A percentile compares a stretch with the other conserved stretches of the same genome.
Conservation (phyloP, 2,113 vertebrate species). For the Arvicanthis niloticus region DNA sequence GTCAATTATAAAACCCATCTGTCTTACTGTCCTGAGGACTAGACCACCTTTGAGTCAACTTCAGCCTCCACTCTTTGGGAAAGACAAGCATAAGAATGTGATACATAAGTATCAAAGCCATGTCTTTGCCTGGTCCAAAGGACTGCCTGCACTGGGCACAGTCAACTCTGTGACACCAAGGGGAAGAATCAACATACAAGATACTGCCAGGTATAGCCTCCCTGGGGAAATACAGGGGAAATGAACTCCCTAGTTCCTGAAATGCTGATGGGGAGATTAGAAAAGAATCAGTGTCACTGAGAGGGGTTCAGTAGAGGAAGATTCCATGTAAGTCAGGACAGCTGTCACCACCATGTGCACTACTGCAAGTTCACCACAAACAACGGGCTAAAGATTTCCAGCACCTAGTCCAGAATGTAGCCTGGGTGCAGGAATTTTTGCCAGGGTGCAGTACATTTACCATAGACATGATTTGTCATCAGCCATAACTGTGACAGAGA, state of each 20-base stretch:
- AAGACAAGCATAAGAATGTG: neutral
- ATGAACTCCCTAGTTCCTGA: neutral
- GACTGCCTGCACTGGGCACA: neutral
- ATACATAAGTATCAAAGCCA: neutral
- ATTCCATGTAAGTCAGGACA: neutral
- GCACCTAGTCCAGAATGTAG: neutral
- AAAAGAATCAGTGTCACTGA: neutral
- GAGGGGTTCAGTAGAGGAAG: neutral
- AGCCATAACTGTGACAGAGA: neutral
- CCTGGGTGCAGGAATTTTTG: neutral
- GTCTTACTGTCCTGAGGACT: neutral
- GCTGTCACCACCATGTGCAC: neutral
- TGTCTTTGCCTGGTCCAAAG: neutral
- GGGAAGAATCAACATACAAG: neutral
- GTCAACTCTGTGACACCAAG: neutral
- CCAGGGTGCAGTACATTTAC: neutral
- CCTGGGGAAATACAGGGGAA: neutral
- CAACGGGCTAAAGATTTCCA: neutral
- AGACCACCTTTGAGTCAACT: conserved; percentile 9
- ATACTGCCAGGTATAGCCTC: neutral
- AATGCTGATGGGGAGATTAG: neutral
- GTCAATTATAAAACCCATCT: conserved; percentile 14
- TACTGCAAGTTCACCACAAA: neutral
- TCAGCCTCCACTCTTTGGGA: neutral
- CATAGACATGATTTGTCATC: neutral